Evolutionary conservation across 92 coral and sea anemone species (phyloP).

Genomic region (Umimayanthus kanabou): DNA sequence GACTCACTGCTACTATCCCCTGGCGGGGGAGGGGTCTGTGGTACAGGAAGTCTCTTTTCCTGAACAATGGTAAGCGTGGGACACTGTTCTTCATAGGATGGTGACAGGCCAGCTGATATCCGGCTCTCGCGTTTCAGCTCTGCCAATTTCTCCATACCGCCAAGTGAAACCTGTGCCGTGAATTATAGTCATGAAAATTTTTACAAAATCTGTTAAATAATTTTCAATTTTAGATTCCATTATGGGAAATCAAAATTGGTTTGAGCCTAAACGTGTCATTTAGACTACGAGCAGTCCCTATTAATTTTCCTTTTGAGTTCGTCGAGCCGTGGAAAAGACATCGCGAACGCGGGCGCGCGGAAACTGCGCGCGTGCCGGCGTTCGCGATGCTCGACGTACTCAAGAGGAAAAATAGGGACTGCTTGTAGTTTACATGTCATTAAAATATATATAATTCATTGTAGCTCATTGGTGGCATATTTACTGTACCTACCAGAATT

Average conservation of each 20-base stretch:
- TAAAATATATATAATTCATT: too few relatives aligned
- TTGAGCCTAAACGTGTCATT: too few relatives aligned
- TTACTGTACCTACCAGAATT: slow-evolving; percentile 70
- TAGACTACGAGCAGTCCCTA: too few relatives aligned
- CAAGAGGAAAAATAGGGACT: too few relatives aligned
- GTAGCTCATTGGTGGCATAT: too few relatives aligned
- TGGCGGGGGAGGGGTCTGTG: slow-evolving; percentile 74
- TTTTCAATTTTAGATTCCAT: background rate
- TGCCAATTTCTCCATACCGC: slow-evolving; percentile 82
- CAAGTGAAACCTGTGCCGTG: slow-evolving; percentile 67
- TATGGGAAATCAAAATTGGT: background rate
- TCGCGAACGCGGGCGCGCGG: too few relatives aligned
- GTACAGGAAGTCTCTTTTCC: slow-evolving; percentile 56
- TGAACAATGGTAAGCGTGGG: slow-evolving; percentile 46
- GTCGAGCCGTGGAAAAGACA: too few relatives aligned
- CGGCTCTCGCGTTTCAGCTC: slow-evolving; percentile 71
- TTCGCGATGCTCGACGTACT: too few relatives aligned
- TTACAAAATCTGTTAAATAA: background rate
- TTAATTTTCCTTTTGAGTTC: too few relatives aligned
- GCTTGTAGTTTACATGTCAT: too few relatives aligned
- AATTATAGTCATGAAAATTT: background rate
- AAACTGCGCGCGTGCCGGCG: too few relatives aligned
- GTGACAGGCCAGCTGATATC: slow-evolving; percentile 78
- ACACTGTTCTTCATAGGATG: slow-evolving; percentile 85
- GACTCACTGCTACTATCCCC: slow-evolving; percentile 31